A percentile compares a stretch with the other conserved stretches of the same genome.
Conservation (phyloP, 2,797 vertebrate species). For the Malacoraja senta region DNA sequence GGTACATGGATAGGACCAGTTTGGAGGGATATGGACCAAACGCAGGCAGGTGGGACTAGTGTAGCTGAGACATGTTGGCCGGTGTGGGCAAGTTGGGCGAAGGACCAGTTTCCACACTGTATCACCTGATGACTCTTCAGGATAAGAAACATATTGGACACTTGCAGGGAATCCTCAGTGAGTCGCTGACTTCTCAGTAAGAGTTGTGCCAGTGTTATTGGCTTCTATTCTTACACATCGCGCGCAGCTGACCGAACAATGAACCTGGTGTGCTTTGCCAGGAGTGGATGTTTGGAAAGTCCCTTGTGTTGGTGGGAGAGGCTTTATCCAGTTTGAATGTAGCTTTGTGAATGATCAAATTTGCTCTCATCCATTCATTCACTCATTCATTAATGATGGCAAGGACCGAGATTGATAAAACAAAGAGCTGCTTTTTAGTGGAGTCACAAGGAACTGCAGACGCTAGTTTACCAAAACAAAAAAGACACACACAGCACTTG, state of each 20-base stretch:
- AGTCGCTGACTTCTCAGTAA: neutral
- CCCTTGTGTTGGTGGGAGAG: neutral
- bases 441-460: no score
- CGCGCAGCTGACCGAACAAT: neutral
- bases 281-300: neutral
- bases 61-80: no score
- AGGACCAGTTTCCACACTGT: no score
- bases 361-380: neutral
- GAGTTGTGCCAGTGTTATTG: neutral
- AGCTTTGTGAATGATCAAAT: no score
- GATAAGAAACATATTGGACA: neutral
- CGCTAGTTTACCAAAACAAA: no score
- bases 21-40: no score
- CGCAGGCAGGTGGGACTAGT: no score
- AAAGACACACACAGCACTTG: no score
- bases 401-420: neutral
- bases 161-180: neutral
- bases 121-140: neutral
- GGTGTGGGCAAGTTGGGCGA: no score
- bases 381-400: neutral
- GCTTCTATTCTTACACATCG: neutral
- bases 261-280: neutral
- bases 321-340: neutral
- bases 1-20: no score
- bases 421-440: neutral